phyloP scores from a whole-genome alignment of 2,888 invertebrate genomes.

The Vandiemenella viatica region DNA sequence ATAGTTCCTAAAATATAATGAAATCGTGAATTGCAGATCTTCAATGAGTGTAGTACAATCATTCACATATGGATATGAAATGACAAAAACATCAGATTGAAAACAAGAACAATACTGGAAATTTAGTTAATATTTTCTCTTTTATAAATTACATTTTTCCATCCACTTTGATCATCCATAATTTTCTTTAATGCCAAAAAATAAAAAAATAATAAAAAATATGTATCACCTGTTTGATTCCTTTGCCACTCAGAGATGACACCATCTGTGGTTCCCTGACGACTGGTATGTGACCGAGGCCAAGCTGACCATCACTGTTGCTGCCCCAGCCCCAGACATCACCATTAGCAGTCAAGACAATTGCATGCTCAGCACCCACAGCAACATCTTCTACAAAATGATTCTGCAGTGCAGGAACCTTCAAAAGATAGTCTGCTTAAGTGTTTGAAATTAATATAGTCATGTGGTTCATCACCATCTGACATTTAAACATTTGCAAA shows the following conservation, averaged over 20 bases:
- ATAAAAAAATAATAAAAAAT: no score
- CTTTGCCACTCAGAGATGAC: slow-evolving; percentile 34
- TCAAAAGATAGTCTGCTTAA: slow-evolving; percentile 1
- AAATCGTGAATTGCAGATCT: no score
- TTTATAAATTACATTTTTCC: no score
- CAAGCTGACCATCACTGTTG: slow-evolving; percentile 45
- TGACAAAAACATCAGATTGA: no score
- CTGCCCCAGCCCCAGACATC: slow-evolving; percentile 47
- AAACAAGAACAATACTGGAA: no score
- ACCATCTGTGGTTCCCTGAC: slow-evolving; percentile 40
- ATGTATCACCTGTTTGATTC: slow-evolving; percentile 34
- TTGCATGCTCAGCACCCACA: slow-evolving; percentile 43
- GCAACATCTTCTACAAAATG: slow-evolving; percentile 40
- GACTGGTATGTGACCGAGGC: slow-evolving; percentile 38
- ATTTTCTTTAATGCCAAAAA: no score
- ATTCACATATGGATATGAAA: no score
- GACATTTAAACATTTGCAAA: not conserved
- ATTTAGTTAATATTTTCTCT: no score
- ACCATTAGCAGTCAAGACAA: slow-evolving; percentile 38
- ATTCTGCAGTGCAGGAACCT: slow-evolving; percentile 31
- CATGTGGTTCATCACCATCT: no score
- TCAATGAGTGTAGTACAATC: no score
- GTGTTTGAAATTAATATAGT: not conserved
- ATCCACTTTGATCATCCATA: no score
- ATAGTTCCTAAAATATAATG: no score